These are phyloP conservation scores for Epizoanthus fatuus DNA, from an alignment of 92 coral and sea anemone species.

Conservation along the genomic window DNA sequence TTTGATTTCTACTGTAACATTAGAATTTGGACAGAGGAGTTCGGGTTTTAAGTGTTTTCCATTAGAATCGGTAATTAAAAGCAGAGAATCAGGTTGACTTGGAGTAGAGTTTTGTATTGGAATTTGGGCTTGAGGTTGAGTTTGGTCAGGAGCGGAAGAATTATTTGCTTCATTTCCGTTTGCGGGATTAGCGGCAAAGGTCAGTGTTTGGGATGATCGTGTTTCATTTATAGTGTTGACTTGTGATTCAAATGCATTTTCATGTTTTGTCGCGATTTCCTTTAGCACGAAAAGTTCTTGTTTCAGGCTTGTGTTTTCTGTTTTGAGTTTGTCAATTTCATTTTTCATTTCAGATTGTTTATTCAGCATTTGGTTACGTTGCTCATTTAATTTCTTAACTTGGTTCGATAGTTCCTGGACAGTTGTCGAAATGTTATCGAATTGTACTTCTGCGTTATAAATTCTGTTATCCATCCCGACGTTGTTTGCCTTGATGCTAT, in stretches of 20 bases:
- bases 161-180: too few relatives aligned
- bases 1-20: constrained; percentile 3
- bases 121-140: background rate
- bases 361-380: constrained; percentile 16
- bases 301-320: constrained; percentile 44
- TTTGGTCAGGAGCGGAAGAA: background rate
- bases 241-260: constrained; percentile 9
- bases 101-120: background rate
- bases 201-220: constrained; percentile 5
- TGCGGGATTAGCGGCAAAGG: background rate
- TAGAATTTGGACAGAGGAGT: constrained; percentile 40
- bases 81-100: constrained; percentile 5
- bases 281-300: constrained; percentile 38
- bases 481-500: constrained; percentile 15
- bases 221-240: background rate
- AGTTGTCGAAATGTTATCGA: background rate
- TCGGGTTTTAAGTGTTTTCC: constrained; percentile 47
- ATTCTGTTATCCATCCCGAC: constrained; percentile 19
- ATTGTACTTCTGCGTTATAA: constrained; percentile 8
- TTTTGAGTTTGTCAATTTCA: constrained; percentile 27
- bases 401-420: constrained; percentile 8
- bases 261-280: constrained; percentile 53
- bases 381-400: constrained; percentile 54
- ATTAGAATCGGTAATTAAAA: constrained; percentile 51
- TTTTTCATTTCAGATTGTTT: constrained; percentile 33